These are phyloP conservation scores for Hyla sarda DNA, from an alignment of 2,113 vertebrate species.

Conservation along the genomic window DNA sequence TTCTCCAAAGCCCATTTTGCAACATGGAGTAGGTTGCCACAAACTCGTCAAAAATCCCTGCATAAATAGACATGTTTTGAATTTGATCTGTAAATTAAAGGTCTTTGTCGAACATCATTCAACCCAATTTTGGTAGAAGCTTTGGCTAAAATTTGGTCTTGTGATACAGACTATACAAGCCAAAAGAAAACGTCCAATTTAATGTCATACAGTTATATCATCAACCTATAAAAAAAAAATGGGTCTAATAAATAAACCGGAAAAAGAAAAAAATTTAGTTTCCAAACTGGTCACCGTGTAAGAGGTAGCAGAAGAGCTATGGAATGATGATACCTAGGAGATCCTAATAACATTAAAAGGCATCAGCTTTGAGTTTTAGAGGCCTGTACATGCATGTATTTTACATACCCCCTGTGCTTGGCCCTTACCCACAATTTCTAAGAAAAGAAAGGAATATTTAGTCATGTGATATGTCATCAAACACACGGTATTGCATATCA, in stretches of 20 bases:
- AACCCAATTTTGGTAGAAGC: not conserved
- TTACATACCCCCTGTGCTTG: constrained; percentile 24
- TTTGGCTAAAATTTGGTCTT: not conserved
- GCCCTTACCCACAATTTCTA: constrained; percentile 1
- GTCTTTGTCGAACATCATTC: not conserved
- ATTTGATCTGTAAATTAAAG: not conserved
- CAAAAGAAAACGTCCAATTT: not conserved
- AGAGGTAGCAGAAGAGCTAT: constrained; percentile 28
- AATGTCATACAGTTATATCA: not conserved
- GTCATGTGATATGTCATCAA: constrained; percentile 20
- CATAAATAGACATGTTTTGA: not conserved
- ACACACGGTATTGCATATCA: constrained; percentile 47
- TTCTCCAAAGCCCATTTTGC: constrained; percentile 2
- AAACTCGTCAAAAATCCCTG: not conserved
- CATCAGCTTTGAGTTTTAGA: constrained; percentile 17
- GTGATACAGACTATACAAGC: not conserved
- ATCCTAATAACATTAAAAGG: constrained; percentile 27
- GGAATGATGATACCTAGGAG: constrained; percentile 29
- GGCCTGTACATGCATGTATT: constrained; percentile 36
- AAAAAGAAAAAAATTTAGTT: not conserved
- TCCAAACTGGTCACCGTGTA: constrained; percentile 37
- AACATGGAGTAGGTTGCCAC: not conserved
- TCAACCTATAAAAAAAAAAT: not conserved
- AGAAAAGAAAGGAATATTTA: constrained; percentile 21
- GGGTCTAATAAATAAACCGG: not conserved